Evolutionary conservation across 2,888 invertebrate genomes (phyloP).

Genomic region (Bhutanitis thaidina): DNA sequence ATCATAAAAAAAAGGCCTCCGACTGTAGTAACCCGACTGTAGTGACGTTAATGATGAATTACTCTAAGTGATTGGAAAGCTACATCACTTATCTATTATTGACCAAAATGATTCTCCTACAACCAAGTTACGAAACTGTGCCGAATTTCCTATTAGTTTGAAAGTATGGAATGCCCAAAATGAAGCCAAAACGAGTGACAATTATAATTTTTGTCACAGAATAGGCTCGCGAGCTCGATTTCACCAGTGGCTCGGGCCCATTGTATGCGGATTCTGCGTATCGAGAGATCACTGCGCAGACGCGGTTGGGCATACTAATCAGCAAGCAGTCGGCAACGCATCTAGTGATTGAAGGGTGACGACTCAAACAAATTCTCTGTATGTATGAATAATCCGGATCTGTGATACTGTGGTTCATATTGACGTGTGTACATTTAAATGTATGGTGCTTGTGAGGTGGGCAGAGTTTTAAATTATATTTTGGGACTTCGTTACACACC

Average conservation of each 20-base stretch:
- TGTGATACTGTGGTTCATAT: too few relatives aligned
- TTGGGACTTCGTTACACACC: too few relatives aligned
- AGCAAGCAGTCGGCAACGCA: conserved; percentile 18
- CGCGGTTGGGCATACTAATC: conserved; percentile 45
- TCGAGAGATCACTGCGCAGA: conserved; percentile 53
- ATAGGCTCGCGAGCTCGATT: conserved; percentile 36
- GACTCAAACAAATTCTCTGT: conserved; percentile 15
- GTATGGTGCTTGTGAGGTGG: neutral
- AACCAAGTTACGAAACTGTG: neutral
- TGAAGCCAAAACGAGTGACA: conserved; percentile 11
- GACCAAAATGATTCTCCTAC: too few relatives aligned
- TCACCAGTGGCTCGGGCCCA: conserved; percentile 40
- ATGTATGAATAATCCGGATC: conserved; percentile 11
- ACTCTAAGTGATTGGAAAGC: too few relatives aligned
- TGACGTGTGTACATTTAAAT: neutral
- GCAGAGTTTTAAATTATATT: too few relatives aligned
- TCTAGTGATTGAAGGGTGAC: conserved; percentile 15
- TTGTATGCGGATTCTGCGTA: conserved; percentile 74
- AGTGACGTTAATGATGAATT: too few relatives aligned
- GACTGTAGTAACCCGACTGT: too few relatives aligned
- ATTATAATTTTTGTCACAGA: conserved; percentile 23
- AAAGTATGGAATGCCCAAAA: neutral
- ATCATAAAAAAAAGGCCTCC: too few relatives aligned
- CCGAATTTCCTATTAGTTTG: neutral
- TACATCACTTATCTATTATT: too few relatives aligned